Percentiles rank a stretch among this genome's conserved stretches.
These are phyloP conservation scores for Chalcis sispes DNA, from an alignment of 2,888 invertebrate species.

Conservation along the genomic window DNA sequence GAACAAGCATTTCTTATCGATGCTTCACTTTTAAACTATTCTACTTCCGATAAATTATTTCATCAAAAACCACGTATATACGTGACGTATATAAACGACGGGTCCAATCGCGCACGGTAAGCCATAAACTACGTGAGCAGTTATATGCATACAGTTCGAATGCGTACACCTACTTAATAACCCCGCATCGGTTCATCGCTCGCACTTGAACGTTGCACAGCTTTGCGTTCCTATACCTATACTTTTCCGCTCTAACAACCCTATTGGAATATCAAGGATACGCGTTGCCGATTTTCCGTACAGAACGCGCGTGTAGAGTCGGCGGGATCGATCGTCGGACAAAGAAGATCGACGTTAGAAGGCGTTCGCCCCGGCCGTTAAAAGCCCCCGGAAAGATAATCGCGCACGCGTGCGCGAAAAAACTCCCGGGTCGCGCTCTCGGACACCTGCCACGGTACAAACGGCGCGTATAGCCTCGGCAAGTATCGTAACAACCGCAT, in stretches of 20 bases:
- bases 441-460: conserved; percentile 59
- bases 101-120: too few relatives aligned
- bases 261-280: conserved; percentile 32
- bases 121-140: too few relatives aligned
- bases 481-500: conserved; percentile 58
- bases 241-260: conserved; percentile 9
- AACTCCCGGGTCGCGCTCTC: conserved; percentile 18
- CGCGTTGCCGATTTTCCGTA: conserved; percentile 1
- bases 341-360: background rate
- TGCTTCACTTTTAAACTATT: too few relatives aligned
- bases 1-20: too few relatives aligned
- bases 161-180: conserved; percentile 10
- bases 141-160: background rate
- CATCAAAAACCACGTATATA: too few relatives aligned
- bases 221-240: background rate
- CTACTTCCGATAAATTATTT: too few relatives aligned
- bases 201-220: background rate
- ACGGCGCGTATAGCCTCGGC: background rate
- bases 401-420: background rate
- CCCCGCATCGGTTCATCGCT: background rate
- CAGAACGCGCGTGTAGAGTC: too few relatives aligned
- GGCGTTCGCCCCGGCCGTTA: too few relatives aligned
- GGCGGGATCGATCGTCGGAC: background rate
- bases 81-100: too few relatives aligned
- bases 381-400: conserved; percentile 15